Evolutionary conservation across 64 coral and sea anemone species (phyloP).

Genomic region (Astreopora myriophthalma): DNA sequence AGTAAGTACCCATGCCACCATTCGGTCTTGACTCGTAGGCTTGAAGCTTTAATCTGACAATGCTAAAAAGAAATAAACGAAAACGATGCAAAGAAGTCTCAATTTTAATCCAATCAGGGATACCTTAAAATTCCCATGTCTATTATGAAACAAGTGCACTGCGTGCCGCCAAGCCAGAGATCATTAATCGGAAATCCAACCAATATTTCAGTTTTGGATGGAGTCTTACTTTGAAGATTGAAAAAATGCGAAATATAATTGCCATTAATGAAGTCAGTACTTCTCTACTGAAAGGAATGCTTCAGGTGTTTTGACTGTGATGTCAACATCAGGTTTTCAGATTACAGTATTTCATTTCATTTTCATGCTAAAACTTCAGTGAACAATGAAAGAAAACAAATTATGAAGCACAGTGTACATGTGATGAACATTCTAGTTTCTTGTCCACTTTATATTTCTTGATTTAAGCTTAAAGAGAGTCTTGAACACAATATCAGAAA

Average conservation of each 20-base stretch:
- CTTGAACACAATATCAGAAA: too few species aligned
- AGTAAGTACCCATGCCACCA: background rate
- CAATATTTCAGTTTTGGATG: background rate
- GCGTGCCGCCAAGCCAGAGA: background rate
- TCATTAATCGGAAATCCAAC: background rate
- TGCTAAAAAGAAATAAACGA: background rate
- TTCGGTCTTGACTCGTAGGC: background rate
- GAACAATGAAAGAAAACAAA: background rate
- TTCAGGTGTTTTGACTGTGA: background rate
- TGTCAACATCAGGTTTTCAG: background rate
- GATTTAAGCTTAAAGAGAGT: too few species aligned
- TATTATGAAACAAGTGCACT: background rate
- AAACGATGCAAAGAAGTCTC: background rate
- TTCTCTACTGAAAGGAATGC: background rate
- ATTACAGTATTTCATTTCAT: background rate
- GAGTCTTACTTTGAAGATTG: background rate
- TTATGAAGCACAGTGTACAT: background rate
- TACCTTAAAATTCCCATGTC: background rate
- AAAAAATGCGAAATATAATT: background rate
- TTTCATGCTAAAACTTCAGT: background rate
- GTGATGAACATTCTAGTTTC: too few species aligned
- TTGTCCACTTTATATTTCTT: too few species aligned
- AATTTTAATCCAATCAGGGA: background rate
- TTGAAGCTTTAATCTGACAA: background rate
- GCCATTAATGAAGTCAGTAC: background rate